phyloP scores from a whole-genome alignment of 2,888 invertebrate species.

The Pollenia angustigena region DNA sequence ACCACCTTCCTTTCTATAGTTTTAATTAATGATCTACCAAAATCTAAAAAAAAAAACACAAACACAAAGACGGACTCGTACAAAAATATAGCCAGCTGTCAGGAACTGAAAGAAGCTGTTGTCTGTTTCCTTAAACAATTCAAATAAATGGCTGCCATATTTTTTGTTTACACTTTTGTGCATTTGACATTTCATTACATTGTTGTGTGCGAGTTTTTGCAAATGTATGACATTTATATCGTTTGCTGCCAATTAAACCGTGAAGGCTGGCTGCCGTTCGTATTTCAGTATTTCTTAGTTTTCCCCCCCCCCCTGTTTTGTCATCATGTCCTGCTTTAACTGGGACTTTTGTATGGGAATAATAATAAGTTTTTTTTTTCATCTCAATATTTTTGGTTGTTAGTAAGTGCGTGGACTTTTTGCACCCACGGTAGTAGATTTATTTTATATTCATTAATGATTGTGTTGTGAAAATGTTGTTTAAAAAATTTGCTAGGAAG shows the following conservation, averaged over 20 bases:
- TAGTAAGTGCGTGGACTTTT: conserved; percentile 61
- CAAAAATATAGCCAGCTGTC: conserved; percentile 68
- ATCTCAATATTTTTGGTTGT: conserved; percentile 5
- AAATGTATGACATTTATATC: conserved; percentile 79
- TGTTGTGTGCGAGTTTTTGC: conserved; percentile 49
- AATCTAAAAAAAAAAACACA: conserved; percentile 18
- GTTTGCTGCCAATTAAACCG: conserved; percentile 83
- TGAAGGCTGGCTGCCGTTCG: conserved; percentile 82
- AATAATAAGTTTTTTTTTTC: conserved; percentile 49
- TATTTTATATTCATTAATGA: conserved; percentile 64
- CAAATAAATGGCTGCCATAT: conserved; percentile 62
- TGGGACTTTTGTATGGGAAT: conserved; percentile 59
- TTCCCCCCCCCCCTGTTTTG: conserved; percentile 3
- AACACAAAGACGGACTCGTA: conserved; percentile 65
- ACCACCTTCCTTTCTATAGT: conserved; percentile 51
- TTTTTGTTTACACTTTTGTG: conserved; percentile 66
- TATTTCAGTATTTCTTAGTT: conserved; percentile 17
- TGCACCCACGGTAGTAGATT: conserved; percentile 69
- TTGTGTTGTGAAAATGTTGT: conserved; percentile 42
- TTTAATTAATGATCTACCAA: conserved; percentile 78
- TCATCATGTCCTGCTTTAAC: conserved; percentile 65
- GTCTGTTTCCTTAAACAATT: conserved; percentile 50
- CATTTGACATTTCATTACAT: conserved; percentile 75
- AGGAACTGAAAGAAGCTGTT: conserved; percentile 59
- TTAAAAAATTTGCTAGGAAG: neutral